These are phyloP conservation scores for Dendroctonus valens DNA, from an alignment of 1,140 invertebrate species.

Conservation along the genomic window DNA sequence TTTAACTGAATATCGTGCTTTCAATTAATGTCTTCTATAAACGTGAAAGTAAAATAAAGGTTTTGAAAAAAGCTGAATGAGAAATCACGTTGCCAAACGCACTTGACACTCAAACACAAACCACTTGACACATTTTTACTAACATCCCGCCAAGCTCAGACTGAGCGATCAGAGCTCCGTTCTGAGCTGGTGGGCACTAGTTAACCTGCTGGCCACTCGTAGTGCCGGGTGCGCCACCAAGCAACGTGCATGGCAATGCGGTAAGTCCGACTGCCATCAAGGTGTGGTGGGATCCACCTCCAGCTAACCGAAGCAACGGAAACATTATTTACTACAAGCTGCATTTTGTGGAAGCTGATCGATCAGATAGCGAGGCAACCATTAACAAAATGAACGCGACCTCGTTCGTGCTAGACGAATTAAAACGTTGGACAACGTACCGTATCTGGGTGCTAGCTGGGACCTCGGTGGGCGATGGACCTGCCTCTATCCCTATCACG, in stretches of 20 bases:
- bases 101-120: too few relatives aligned
- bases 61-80: neutral
- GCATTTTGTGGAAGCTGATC: constrained; percentile 77
- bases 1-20: too few relatives aligned
- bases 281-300: constrained; percentile 88
- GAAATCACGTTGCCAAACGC: too few relatives aligned
- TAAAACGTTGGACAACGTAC: constrained; percentile 94
- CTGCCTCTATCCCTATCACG: constrained; percentile 82
- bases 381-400: constrained; percentile 71
- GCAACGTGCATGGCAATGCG: constrained; percentile 85
- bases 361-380: constrained; percentile 78
- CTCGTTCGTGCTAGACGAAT: constrained; percentile 79
- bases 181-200: constrained; percentile 10
- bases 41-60: neutral
- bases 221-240: constrained; percentile 94
- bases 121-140: neutral
- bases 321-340: constrained; percentile 94
- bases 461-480: constrained; percentile 90
- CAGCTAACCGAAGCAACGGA: constrained; percentile 82
- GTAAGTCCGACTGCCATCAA: constrained; percentile 83
- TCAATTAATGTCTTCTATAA: too few relatives aligned
- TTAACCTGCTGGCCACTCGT: constrained; percentile 15
- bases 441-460: constrained; percentile 92
- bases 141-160: neutral
- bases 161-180: neutral